phyloP scores from a whole-genome alignment of 1,140 invertebrate species.

The Scylla paramamosain region DNA sequence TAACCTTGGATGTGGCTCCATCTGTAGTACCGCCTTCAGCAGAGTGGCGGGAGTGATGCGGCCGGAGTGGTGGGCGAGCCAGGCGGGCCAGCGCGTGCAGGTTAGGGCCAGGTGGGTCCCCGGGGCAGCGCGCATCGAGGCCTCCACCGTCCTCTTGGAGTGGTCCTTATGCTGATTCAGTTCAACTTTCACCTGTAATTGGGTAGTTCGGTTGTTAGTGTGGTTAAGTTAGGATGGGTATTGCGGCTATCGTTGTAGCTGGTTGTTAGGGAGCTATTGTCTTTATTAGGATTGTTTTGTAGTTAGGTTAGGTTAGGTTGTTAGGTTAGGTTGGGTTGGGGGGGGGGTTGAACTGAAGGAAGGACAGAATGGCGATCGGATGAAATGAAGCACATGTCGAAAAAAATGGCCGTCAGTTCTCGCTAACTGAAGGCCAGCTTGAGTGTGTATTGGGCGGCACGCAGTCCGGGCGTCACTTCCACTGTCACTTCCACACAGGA shows the following conservation, averaged over 20 bases:
- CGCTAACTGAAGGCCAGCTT: no score
- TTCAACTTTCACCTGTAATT: constrained; percentile 76
- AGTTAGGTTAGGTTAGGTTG: not conserved
- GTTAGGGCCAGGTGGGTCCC: constrained; percentile 80
- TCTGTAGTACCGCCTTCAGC: constrained; percentile 78
- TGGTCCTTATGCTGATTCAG: constrained; percentile 80
- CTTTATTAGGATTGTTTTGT: not conserved
- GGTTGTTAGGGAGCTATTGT: no score
- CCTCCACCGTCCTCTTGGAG: constrained; percentile 79
- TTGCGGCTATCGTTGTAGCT: no score
- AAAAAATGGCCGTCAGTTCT: no score
- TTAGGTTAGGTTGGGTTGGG: no score
- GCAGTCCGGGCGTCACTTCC: no score
- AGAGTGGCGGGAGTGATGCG: constrained; percentile 79
- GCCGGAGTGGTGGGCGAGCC: constrained; percentile 80
- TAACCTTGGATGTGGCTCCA: constrained; percentile 80
- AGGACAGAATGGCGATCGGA: no score
- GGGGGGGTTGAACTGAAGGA: no score
- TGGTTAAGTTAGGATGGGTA: not conserved
- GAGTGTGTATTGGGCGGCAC: no score
- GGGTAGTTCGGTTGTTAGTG: not conserved
- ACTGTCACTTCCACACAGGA: no score
- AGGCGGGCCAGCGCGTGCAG: constrained; percentile 78
- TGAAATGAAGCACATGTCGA: no score
- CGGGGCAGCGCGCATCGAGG: constrained; percentile 78